Base-by-base conservation (phyloP, 2,113 vertebrate species). In the Cochlearius cochlearius region DNA sequence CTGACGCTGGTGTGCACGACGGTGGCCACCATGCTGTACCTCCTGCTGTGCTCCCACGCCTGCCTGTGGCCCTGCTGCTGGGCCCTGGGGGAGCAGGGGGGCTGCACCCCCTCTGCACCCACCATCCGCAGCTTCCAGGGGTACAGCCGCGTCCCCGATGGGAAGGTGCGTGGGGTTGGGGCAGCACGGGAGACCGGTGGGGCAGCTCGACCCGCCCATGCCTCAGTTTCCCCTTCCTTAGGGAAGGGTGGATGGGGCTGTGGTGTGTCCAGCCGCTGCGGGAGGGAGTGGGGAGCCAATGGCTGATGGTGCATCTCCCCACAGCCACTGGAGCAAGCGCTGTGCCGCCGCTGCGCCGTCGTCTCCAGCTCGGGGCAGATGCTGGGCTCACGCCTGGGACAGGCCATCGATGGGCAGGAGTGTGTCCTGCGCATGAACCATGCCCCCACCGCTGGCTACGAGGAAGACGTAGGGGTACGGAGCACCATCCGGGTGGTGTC, bases 321-420 rank as follows among this genome's bases (percentile, higher is more conserved):
- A 3, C 80, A 98, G 98, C 96, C 96, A 0, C 93, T 98, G 90
- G 82, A 96, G 84, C 94, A 97, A 73, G 83, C 83, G 14, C 94
- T 90, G 5, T 99, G 99, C 88, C 97, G 16, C 75, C 98, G 78
- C 74, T 99, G 99, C 34, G 99, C 99, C 12, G 8, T 99, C 34
- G 98, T 99, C 36, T 99, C 99, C 97, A 99, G 99, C 97, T 99
- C 99, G 0, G 99, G 99, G 15, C 99, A 99, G 98, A 99, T 99
- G 99, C 94, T 99, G 67, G 97, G 98, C n/a, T 98, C 99, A 0
- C 98, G 39, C n/a, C 94, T 97, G 22, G 99, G 99, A 4, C 56
- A 79, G 4, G 95, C 98, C 97, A 99, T 99, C 8, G 99, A 99
- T 4, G 8, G 76, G 9, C 97, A 97, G 0, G 98, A 98, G 21